phyloP scores from a whole-genome alignment of 2,113 vertebrate genomes.

The Lates calcarifer region DNA sequence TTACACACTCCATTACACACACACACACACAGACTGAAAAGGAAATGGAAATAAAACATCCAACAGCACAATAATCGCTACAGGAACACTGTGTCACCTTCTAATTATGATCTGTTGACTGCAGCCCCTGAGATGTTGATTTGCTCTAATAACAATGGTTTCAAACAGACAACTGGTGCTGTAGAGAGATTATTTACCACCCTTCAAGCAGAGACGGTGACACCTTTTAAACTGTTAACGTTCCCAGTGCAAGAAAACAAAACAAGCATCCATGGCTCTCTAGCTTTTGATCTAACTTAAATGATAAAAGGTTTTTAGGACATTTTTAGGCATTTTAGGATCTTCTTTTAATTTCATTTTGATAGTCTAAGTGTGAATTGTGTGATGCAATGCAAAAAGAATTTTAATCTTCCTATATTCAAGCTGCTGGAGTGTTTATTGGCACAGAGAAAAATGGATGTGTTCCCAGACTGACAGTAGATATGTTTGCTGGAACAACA shows the following conservation, averaged over 20 bases:
- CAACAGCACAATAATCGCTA: conserved; percentile 27
- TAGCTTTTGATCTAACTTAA: neutral
- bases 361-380: neutral
- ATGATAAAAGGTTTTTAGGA: neutral
- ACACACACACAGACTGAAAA: neutral
- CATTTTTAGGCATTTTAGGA: neutral
- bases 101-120: conserved; percentile 60
- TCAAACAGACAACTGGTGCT: conserved; percentile 1
- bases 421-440: neutral
- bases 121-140: conserved; percentile 27
- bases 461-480: neutral
- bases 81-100: conserved; percentile 35
- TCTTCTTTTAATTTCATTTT: neutral
- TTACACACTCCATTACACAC: conserved; percentile 58
- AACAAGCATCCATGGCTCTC: neutral
- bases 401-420: neutral
- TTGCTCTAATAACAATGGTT: conserved; percentile 28
- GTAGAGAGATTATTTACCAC: conserved; percentile 25
- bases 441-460: neutral
- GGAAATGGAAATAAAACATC: conserved; percentile 58
- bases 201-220: conserved; percentile 6
- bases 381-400: neutral
- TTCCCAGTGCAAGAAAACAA: neutral
- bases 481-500: neutral
- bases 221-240: conserved; percentile 4